phyloP scores from a whole-genome alignment of 2,113 vertebrate genomes.

The Lates calcarifer region DNA sequence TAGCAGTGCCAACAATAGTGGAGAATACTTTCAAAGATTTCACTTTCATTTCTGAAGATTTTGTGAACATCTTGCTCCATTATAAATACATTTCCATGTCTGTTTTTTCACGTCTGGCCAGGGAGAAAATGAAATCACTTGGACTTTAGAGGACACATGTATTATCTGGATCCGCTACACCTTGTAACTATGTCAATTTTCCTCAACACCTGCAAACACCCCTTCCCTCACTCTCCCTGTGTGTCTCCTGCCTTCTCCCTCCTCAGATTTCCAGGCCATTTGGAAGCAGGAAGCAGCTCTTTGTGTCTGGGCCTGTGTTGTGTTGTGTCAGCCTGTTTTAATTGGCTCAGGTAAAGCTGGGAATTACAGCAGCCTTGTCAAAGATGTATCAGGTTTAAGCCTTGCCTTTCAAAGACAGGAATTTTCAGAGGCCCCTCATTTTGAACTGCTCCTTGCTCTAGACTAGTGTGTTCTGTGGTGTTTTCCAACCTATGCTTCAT shows the following conservation, averaged over 20 bases:
- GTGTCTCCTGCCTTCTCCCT: conserved; percentile 18
- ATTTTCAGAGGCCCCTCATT: conserved; percentile 70
- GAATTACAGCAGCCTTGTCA: conserved; percentile 76
- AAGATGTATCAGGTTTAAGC: conserved; percentile 82
- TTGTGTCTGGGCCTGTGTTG: conserved; percentile 26
- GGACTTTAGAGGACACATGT: background rate
- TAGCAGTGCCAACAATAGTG: background rate
- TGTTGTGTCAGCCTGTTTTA: conserved; percentile 62
- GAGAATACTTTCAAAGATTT: background rate
- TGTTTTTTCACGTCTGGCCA: background rate
- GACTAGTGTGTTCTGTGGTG: conserved; percentile 1
- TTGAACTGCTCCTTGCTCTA: conserved; percentile 57
- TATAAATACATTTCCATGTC: background rate
- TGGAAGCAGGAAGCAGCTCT: conserved; percentile 70
- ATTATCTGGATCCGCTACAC: conserved; percentile 9
- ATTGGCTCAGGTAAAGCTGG: conserved; percentile 80
- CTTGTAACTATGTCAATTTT: conserved; percentile 21
- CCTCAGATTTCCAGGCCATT: conserved; percentile 77
- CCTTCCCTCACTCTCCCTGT: conserved; percentile 25
- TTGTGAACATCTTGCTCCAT: background rate
- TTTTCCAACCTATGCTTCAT: conserved; percentile 11
- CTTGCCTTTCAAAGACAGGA: conserved; percentile 74
- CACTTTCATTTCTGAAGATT: background rate
- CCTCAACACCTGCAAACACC: conserved; percentile 45
- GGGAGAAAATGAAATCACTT: background rate